Percentiles rank a stretch among this genome's conserved stretches.
Evolutionary conservation across 2,888 invertebrate genomes (phyloP).

Genomic region (Nebria salina): DNA sequence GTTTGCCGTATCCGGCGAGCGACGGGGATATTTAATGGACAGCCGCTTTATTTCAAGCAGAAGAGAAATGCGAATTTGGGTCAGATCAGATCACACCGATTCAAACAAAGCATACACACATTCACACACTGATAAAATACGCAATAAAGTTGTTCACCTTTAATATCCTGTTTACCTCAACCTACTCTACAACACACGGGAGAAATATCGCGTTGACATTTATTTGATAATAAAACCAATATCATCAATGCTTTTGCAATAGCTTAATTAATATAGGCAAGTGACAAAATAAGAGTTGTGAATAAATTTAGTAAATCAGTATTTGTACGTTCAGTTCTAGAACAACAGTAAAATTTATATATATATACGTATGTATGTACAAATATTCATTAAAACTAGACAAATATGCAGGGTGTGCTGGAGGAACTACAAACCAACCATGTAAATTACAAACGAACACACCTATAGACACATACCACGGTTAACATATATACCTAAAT

Average conservation of each 20-base stretch:
- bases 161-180: neutral
- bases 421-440: constrained; percentile 25
- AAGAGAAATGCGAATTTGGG: constrained; percentile 24
- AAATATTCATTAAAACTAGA: constrained; percentile 39
- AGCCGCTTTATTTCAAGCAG: constrained; percentile 22
- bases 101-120: neutral
- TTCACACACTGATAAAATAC: neutral
- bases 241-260: neutral
- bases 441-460: constrained; percentile 40
- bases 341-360: neutral
- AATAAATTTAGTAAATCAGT: too few species aligned
- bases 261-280: too few species aligned
- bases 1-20: constrained; percentile 25
- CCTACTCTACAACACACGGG: neutral
- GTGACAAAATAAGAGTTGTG: too few species aligned
- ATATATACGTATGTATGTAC: neutral
- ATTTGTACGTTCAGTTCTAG: neutral
- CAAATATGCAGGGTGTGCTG: constrained; percentile 11
- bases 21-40: constrained; percentile 31
- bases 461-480: constrained; percentile 8
- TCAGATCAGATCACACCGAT: constrained; percentile 22
- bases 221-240: neutral
- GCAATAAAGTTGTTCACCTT: neutral
- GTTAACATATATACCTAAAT: constrained; percentile 23
- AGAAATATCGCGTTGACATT: neutral